Evolutionary conservation across 2,888 invertebrate genomes (phyloP).

Genomic region (Gymnosoma rotundatum): DNA sequence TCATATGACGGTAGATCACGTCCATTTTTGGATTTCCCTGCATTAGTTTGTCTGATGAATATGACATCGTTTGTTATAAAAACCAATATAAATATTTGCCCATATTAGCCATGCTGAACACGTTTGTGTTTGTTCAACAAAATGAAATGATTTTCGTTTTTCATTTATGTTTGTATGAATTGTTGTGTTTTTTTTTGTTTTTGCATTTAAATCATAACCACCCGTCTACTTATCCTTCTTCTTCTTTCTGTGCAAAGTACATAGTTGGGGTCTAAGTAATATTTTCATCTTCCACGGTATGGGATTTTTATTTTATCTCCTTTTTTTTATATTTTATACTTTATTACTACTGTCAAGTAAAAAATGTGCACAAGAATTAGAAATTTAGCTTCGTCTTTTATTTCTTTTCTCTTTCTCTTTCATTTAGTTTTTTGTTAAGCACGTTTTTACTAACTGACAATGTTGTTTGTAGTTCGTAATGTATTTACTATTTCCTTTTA

Average conservation of each 20-base stretch:
- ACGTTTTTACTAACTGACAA: conserved; percentile 65
- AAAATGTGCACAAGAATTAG: conserved; percentile 48
- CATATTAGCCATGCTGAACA: conserved; percentile 69
- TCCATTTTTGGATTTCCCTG: conserved; percentile 53
- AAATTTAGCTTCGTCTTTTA: conserved; percentile 25
- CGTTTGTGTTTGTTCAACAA: conserved; percentile 69
- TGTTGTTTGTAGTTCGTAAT: conserved; percentile 59
- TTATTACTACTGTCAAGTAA: conserved; percentile 49
- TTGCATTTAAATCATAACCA: conserved; percentile 36
- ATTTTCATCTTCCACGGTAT: conserved; percentile 51
- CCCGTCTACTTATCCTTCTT: background rate
- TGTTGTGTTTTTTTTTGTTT: conserved; percentile 9
- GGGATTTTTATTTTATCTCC: conserved; percentile 15
- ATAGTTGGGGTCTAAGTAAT: conserved; percentile 22
- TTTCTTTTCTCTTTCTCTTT: conserved; percentile 8
- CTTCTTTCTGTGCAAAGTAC: background rate
- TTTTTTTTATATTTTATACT: background rate
- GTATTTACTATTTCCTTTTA: conserved; percentile 38
- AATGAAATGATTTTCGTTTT: conserved; percentile 67
- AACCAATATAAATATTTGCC: conserved; percentile 70
- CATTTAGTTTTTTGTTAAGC: conserved; percentile 33
- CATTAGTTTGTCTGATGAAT: conserved; percentile 67
- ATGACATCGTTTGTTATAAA: conserved; percentile 69
- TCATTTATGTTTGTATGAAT: conserved; percentile 17
- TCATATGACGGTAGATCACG: conserved; percentile 61